These are phyloP conservation scores for Myiopsitta monachus DNA, from an alignment of 2,113 vertebrate species.

Conservation along the genomic window DNA sequence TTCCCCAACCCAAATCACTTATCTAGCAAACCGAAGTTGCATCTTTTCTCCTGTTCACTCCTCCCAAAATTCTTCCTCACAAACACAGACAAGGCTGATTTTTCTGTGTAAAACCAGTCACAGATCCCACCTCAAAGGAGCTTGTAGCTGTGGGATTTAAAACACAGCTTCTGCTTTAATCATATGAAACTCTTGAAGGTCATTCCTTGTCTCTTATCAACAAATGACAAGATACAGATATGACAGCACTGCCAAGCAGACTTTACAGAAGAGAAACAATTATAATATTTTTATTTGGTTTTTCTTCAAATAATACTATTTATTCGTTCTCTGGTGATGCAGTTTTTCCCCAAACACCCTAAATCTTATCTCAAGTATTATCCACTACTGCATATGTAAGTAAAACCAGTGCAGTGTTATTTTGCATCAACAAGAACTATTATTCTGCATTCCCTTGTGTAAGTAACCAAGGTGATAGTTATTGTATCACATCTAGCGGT, in stretches of 20 bases:
- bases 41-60: background rate
- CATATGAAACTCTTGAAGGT: background rate
- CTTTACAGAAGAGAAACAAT: slow-evolving; percentile 8
- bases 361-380: background rate
- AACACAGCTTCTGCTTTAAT: background rate
- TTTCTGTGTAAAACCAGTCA: background rate
- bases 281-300: background rate
- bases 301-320: background rate
- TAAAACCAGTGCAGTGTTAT: background rate
- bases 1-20: background rate
- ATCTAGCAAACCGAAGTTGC: background rate
- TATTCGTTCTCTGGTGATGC: background rate
- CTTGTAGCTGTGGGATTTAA: background rate
- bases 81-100: background rate
- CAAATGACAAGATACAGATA: background rate
- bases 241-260: background rate
- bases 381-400: background rate
- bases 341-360: background rate
- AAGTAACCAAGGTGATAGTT: background rate
- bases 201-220: background rate
- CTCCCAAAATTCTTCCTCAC: background rate
- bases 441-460: background rate
- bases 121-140: background rate
- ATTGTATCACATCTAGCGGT: background rate
- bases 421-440: background rate